Evolutionary conservation across 2,113 vertebrate species (phyloP), one percentile per base, ranked within the genome.

Genomic region (Mandrillus leucophaeus): DNA sequence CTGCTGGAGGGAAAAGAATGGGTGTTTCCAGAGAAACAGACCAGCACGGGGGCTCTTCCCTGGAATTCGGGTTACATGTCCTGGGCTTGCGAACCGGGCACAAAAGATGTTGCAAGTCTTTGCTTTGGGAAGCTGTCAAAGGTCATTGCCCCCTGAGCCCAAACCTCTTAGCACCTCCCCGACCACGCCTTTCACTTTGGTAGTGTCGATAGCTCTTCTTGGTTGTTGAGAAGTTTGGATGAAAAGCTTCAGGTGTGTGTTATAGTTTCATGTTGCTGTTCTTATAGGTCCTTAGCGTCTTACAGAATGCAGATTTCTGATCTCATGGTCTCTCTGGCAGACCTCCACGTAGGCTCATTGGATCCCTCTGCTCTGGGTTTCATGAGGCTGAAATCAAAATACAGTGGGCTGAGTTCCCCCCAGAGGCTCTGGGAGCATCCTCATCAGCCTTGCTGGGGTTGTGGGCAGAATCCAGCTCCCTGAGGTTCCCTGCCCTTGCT

Each of bases 161-260:
- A 14, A 17, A 45, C 59, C 22, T 8, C 48, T 9, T 35, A 0
- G 6, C 11, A 8, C 20, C 40, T 70, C 61, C 45, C 17, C 22
- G 23, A 6, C 3, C n/a, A 83, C 2, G 5, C 38, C 32, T 38
- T 43, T 61, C 55, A 61, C 17, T 61, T 20, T 12, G 59, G 10
- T 18, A 1, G 23, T 4, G 17, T 8, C 0, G 12, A 38, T 12
- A 18, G 12, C 32, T 68, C 66, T 8, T 50, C 43, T 22, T 57
- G 45, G 40, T 2, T 45, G 64, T 45, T 68, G 64, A 48, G 55
- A 61, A 4, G 38, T 45, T 5, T 4, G 43, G 66, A 32, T 14
- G n/a, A 10, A 27, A 38, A 18, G 11, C 4, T n/a, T 2, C 4
- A 23, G 35, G 10, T 10, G n/a, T 48, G 23, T 20, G 2, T 40